These are phyloP conservation scores for Phodopus roborovskii DNA, from an alignment of 2,113 vertebrate species.

Conservation along the genomic window DNA sequence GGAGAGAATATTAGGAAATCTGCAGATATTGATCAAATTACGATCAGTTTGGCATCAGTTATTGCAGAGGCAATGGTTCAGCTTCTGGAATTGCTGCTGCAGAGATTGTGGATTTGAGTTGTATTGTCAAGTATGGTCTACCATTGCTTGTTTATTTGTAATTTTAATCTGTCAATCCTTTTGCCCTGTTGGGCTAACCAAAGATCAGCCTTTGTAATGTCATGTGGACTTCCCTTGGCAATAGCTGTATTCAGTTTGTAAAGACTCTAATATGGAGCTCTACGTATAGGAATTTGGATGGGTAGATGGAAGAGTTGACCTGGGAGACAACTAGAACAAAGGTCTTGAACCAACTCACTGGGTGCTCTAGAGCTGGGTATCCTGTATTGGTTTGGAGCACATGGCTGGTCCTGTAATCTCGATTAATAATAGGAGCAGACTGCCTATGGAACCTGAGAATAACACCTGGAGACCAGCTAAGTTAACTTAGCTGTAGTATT, in stretches of 20 bases:
- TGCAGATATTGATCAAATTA: neutral
- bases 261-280: neutral
- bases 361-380: neutral
- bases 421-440: neutral
- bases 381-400: neutral
- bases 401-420: neutral
- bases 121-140: neutral
- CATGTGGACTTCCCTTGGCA: neutral
- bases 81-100: neutral
- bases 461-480: neutral
- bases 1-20: neutral
- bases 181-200: neutral
- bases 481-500: neutral
- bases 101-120: conserved; percentile 20
- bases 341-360: neutral
- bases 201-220: neutral
- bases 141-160: neutral
- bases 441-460: neutral
- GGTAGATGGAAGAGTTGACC: neutral
- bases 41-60: neutral
- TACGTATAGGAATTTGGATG: neutral
- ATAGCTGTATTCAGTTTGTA: neutral
- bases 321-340: neutral
- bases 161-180: neutral
- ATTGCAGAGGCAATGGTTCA: neutral